Evolutionary conservation across 2,797 vertebrate genomes (phyloP).

Genomic region (Lacerta viridis): DNA sequence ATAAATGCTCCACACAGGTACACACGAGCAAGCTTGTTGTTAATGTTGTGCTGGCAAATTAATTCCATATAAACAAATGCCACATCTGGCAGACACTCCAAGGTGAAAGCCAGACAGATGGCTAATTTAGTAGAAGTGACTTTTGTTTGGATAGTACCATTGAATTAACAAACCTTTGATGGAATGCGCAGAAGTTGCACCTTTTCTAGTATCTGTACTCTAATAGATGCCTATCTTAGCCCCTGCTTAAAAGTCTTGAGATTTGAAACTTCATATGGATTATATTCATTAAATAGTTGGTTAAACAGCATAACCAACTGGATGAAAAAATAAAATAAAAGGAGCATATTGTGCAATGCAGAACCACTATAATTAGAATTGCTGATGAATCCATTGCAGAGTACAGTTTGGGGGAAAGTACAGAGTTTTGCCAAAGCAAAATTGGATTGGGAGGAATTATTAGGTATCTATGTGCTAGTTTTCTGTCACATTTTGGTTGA

Average conservation of each 20-base stretch:
- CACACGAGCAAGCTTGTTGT: slow-evolving; percentile 71
- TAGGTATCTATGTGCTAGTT: not conserved
- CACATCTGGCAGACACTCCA: slow-evolving; percentile 86
- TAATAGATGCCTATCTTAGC: slow-evolving; percentile 68
- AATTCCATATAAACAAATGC: slow-evolving; percentile 79
- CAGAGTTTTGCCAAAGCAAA: not conserved
- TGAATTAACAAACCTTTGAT: slow-evolving; percentile 81
- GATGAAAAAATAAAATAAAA: slow-evolving; percentile 66
- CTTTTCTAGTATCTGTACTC: slow-evolving; percentile 73
- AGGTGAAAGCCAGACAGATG: slow-evolving; percentile 86
- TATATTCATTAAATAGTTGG: slow-evolving; percentile 74
- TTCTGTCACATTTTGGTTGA: not conserved
- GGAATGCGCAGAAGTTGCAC: slow-evolving; percentile 72
- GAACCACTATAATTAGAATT: not conserved
- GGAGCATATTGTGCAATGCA: not conserved
- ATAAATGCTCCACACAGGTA: slow-evolving; percentile 65
- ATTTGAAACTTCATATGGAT: slow-evolving; percentile 81
- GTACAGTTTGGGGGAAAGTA: not conserved
- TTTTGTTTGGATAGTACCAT: slow-evolving; percentile 84
- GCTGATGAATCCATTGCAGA: not conserved
- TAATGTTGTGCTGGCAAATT: slow-evolving; percentile 75
- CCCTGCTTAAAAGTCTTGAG: slow-evolving; percentile 18
- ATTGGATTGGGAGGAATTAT: not conserved
- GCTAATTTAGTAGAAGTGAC: slow-evolving; percentile 85
- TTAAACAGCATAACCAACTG: slow-evolving; percentile 68